Evolutionary conservation across 2,113 vertebrate species (phyloP).

Genomic region (Arvicanthis niloticus): DNA sequence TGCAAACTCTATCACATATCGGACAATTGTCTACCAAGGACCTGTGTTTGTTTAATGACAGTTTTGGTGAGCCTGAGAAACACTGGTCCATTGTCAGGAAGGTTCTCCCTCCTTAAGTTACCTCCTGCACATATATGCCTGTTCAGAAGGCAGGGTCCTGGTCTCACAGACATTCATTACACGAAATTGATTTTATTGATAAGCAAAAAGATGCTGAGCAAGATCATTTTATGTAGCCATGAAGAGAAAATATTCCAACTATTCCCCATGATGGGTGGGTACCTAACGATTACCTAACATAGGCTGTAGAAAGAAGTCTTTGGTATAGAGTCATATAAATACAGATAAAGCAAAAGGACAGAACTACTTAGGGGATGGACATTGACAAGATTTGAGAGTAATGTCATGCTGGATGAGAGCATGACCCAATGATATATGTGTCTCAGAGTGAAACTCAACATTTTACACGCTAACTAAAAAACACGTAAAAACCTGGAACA

Average conservation of each 20-base stretch:
- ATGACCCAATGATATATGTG: not conserved
- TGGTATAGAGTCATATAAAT: too few species aligned
- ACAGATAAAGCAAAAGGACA: not conserved
- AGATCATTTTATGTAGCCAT: not conserved
- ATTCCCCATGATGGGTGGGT: not conserved
- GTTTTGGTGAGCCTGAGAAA: not conserved
- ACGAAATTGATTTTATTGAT: not conserved
- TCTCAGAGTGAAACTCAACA: not conserved
- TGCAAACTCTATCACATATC: not conserved
- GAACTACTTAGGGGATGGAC: not conserved
- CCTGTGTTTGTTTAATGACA: not conserved
- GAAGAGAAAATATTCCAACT: not conserved
- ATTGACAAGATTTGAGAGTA: not conserved
- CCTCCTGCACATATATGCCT: not conserved
- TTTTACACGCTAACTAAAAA: not conserved
- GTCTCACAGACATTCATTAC: not conserved
- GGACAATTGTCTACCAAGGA: not conserved
- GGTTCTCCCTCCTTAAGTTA: not conserved
- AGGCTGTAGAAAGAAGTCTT: not conserved
- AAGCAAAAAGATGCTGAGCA: slow-evolving; percentile 1
- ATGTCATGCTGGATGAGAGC: not conserved
- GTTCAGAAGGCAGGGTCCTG: not conserved
- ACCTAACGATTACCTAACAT: not conserved
- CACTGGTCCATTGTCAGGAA: not conserved
- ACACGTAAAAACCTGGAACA: not conserved